Evolutionary conservation across 1,140 invertebrate species (phyloP).

Genomic region (Mycetomoellerius zeteki): DNA sequence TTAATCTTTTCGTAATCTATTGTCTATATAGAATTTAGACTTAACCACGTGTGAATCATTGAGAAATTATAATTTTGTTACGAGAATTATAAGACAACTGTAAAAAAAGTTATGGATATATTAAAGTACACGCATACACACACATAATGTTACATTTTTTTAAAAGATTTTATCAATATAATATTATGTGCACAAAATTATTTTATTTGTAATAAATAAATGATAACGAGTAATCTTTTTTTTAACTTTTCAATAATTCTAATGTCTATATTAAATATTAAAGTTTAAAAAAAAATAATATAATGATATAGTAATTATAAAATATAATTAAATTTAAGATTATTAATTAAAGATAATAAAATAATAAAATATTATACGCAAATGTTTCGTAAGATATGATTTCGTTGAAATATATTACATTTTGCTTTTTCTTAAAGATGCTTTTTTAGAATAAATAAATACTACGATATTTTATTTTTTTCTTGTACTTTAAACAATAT

Average conservation of each 20-base stretch:
- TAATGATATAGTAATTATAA: too few species aligned
- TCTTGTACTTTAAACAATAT: constrained; percentile 2
- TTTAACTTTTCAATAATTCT: not conserved
- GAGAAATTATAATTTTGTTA: not conserved
- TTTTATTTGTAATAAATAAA: constrained; percentile 12
- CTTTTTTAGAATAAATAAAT: not conserved
- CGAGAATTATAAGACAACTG: not conserved
- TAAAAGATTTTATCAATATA: not conserved
- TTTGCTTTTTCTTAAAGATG: not conserved
- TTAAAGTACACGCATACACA: too few species aligned
- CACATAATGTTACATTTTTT: not conserved
- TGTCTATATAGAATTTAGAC: not conserved
- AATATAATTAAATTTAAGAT: too few species aligned
- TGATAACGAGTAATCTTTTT: not conserved
- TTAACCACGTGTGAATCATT: not conserved
- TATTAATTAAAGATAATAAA: too few species aligned
- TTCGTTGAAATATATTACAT: not conserved
- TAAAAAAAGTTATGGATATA: not conserved
- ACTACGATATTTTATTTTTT: constrained; percentile 1
- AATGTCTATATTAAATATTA: not conserved
- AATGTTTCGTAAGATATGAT: not conserved
- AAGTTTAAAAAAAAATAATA: not conserved
- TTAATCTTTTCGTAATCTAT: not conserved
- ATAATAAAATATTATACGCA: not conserved
- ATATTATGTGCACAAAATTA: not conserved